A percentile compares a stretch with the other conserved stretches of the same genome.
Conservation (phyloP, 1,140 invertebrate genomes). For the Drosophila willistoni region DNA sequence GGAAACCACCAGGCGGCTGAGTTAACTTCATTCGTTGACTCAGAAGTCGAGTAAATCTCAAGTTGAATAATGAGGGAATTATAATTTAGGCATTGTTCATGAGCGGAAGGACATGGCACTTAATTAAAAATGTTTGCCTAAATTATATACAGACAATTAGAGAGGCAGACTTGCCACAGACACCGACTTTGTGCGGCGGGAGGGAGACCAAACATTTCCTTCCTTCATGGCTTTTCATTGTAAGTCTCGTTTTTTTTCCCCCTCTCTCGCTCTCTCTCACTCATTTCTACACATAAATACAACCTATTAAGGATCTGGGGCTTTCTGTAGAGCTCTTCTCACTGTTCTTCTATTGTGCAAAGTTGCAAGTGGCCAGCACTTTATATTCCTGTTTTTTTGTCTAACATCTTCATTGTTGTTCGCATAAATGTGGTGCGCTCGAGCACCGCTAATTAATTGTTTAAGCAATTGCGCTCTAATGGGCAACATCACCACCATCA, state of each 20-base stretch:
- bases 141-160: conserved; percentile 73
- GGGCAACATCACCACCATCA: conserved; percentile 27
- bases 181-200: neutral
- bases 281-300: conserved; percentile 48
- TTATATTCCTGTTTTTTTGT: conserved; percentile 59
- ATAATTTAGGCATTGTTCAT: conserved; percentile 43
- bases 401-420: conserved; percentile 45
- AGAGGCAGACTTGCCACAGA: conserved; percentile 41
- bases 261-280: neutral
- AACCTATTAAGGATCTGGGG: conserved; percentile 8
- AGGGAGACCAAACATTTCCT: conserved; percentile 40
- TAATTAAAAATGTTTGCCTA: conserved; percentile 65
- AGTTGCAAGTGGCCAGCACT: conserved; percentile 40
- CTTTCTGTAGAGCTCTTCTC: conserved; percentile 8
- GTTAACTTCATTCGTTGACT: conserved; percentile 11
- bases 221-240: conserved; percentile 21
- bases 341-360: conserved; percentile 21
- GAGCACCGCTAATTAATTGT: conserved; percentile 75
- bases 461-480: conserved; percentile 70
- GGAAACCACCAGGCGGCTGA: conserved; percentile 11
- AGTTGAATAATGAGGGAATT: conserved; percentile 48
- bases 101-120: conserved; percentile 43
- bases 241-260: conserved; percentile 13
- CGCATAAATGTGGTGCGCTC: conserved; percentile 44
- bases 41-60: conserved; percentile 43